Percentiles rank a stretch among this genome's conserved stretches.
Evolutionary conservation across 2,888 invertebrate species (phyloP).

Genomic region (Amorpha juglandis): DNA sequence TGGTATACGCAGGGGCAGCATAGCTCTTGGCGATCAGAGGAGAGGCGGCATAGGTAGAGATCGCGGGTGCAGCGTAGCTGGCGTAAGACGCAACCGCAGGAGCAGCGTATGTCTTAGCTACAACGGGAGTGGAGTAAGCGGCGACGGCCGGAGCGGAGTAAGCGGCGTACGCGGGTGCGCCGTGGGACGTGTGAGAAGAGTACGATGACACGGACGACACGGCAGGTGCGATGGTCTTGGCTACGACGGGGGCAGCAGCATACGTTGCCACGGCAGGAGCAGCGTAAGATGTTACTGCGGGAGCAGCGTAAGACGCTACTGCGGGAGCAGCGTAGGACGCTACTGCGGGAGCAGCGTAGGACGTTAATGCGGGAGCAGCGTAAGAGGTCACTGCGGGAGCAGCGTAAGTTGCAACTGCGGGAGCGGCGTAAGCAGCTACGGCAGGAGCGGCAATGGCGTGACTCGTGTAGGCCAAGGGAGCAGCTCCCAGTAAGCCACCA

Average conservation of each 20-base stretch:
- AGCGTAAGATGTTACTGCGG: conserved; percentile 46
- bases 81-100: conserved; percentile 59
- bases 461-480: conserved; percentile 77
- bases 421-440: conserved; percentile 52
- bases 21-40: conserved; percentile 61
- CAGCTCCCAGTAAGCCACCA: conserved; percentile 78
- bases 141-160: conserved; percentile 33
- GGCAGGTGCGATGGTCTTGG: conserved; percentile 56
- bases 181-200: conserved; percentile 58
- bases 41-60: conserved; percentile 35
- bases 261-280: conserved; percentile 58
- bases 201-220: conserved; percentile 60
- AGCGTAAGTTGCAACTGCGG: conserved; percentile 57
- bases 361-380: no score
- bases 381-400: conserved; percentile 43
- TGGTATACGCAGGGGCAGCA: conserved; percentile 45
- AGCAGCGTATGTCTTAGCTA: conserved; percentile 53
- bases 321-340: conserved; percentile 69
- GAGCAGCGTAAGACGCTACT: conserved; percentile 45
- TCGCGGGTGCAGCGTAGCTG: conserved; percentile 29
- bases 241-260: conserved; percentile 49
- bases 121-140: conserved; percentile 38
- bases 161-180: conserved; percentile 35
- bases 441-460: conserved; percentile 67
- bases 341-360: conserved; percentile 71